Evolutionary conservation across 2,113 vertebrate species (phyloP).

Genomic region (Aythya baeri): DNA sequence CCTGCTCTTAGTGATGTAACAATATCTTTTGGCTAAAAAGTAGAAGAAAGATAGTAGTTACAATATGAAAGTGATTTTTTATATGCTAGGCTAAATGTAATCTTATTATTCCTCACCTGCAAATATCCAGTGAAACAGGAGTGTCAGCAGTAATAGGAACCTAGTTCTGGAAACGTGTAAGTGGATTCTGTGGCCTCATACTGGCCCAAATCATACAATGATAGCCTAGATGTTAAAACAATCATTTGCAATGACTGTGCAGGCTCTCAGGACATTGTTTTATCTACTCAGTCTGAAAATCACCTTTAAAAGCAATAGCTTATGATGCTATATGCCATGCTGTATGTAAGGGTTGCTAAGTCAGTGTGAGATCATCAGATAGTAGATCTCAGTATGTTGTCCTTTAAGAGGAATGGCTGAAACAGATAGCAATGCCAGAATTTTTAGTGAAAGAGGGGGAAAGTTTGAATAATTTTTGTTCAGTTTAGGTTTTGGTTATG

Average conservation of each 20-base stretch:
- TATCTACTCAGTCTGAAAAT: neutral
- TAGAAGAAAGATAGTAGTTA: slow-evolving; percentile 11
- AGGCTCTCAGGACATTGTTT: neutral
- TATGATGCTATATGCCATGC: neutral
- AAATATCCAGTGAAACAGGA: neutral
- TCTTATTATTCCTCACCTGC: slow-evolving; percentile 6
- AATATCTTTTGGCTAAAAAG: slow-evolving; percentile 64
- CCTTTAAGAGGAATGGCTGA: neutral
- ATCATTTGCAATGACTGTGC: neutral
- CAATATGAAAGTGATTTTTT: slow-evolving; percentile 45
- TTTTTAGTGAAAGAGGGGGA: neutral
- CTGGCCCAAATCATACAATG: neutral
- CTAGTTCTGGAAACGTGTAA: neutral
- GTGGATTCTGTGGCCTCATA: neutral
- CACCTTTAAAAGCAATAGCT: neutral
- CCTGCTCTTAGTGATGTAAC: slow-evolving; percentile 63
- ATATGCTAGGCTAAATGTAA: neutral
- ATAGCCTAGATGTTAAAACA: neutral
- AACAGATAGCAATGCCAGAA: neutral
- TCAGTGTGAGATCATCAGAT: neutral
- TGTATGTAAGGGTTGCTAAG: neutral
- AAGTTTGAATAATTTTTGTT: neutral
- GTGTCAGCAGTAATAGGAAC: neutral
- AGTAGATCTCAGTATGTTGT: neutral
- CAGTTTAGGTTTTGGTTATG: slow-evolving; percentile 44